Evolutionary conservation across 2,113 vertebrate genomes (phyloP).

Genomic region (Crotophaga sulcirostris): DNA sequence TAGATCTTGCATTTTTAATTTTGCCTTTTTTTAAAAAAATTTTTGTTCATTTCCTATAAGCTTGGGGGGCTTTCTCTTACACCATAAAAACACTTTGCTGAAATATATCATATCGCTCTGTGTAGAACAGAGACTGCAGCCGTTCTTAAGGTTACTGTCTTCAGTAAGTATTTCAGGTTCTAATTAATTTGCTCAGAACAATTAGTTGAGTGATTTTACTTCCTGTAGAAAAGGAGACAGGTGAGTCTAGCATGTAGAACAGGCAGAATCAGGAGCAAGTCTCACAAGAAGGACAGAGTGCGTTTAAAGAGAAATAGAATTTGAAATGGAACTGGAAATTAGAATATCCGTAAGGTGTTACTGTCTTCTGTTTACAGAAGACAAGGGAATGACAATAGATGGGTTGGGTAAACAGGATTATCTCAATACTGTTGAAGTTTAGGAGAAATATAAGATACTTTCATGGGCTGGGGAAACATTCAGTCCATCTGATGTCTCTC

Average conservation of each 20-base stretch:
- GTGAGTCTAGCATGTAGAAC: neutral
- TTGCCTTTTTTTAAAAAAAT: neutral
- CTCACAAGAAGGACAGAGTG: neutral
- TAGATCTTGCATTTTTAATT: neutral
- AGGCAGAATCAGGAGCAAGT: neutral
- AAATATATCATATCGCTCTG: neutral
- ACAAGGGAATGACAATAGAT: no score
- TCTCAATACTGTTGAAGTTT: neutral
- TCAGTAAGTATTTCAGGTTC: neutral
- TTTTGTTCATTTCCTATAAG: neutral
- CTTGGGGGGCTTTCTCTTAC: neutral
- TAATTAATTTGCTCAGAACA: neutral
- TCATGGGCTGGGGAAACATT: neutral
- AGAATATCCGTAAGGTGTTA: neutral
- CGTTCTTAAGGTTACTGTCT: neutral
- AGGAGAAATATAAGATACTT: neutral
- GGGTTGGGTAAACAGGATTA: neutral
- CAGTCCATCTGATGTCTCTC: neutral
- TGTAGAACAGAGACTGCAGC: neutral
- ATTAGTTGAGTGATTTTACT: neutral
- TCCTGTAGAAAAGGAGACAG: neutral
- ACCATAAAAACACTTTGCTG: neutral
- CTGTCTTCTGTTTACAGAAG: neutral
- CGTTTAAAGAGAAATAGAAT: neutral
- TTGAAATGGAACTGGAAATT: neutral